These are phyloP conservation scores for Nylanderia fulva DNA, from an alignment of 1,140 invertebrate species.

Conservation along the genomic window DNA sequence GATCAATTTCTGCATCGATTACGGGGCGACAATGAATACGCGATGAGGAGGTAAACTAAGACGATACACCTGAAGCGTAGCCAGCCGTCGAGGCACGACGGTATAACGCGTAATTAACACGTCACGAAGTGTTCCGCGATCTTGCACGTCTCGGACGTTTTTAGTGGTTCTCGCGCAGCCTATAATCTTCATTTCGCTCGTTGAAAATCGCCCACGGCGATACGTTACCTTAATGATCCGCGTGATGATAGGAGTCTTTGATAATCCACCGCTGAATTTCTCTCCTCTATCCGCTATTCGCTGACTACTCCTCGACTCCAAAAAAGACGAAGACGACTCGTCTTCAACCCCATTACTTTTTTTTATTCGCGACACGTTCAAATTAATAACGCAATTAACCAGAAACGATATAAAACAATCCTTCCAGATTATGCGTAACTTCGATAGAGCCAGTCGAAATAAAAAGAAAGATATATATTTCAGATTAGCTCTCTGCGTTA, in stretches of 20 bases:
- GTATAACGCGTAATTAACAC: conserved; percentile 74
- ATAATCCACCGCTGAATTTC: conserved; percentile 56
- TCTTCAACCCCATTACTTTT: background rate
- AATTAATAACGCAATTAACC: conserved; percentile 1
- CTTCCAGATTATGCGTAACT: conserved; percentile 28
- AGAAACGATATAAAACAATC: conserved; percentile 6
- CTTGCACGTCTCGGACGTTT: conserved; percentile 53
- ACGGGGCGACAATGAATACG: conserved; percentile 48
- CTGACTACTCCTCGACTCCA: background rate
- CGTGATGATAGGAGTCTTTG: conserved; percentile 57
- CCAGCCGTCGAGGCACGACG: conserved; percentile 14
- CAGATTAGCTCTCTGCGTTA: too few relatives aligned
- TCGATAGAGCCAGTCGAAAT: too few relatives aligned
- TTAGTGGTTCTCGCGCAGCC: conserved; percentile 36
- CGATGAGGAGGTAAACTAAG: conserved; percentile 59
- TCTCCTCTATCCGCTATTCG: conserved; percentile 12
- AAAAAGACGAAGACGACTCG: conserved; percentile 32
- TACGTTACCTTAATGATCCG: conserved; percentile 59
- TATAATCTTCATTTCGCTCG: conserved; percentile 59
- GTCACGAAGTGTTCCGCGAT: conserved; percentile 67
- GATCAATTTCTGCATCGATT: conserved; percentile 57
- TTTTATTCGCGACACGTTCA: conserved; percentile 1
- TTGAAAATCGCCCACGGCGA: conserved; percentile 56
- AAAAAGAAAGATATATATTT: too few relatives aligned
- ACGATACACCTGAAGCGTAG: conserved; percentile 39